phyloP scores from a whole-genome alignment of 2,113 vertebrate genomes.

The Neodontobutis hainanensis region DNA sequence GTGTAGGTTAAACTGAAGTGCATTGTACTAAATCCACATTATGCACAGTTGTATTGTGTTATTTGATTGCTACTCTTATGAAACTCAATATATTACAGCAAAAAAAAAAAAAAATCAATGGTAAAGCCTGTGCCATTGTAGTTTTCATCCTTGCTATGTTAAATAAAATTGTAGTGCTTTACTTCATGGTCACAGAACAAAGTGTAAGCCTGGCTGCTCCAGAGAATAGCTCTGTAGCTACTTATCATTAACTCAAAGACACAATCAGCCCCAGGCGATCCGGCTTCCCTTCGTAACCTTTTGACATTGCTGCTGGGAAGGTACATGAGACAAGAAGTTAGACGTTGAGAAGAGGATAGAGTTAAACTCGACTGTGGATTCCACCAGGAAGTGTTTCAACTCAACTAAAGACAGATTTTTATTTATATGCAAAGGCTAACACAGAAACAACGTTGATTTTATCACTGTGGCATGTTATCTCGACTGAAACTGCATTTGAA shows the following conservation, averaged over 20 bases:
- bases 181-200: constrained; percentile 16
- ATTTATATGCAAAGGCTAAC: neutral
- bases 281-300: constrained; percentile 70
- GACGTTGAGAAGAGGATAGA: constrained; percentile 29
- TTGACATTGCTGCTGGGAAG: constrained; percentile 75
- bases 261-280: constrained; percentile 69
- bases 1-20: constrained; percentile 62
- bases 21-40: constrained; percentile 49
- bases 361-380: constrained; percentile 51
- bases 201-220: constrained; percentile 35
- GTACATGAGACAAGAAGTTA: constrained; percentile 68
- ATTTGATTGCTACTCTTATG: constrained; percentile 36
- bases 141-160: no score
- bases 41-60: constrained; percentile 53
- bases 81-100: constrained; percentile 1
- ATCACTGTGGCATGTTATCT: neutral
- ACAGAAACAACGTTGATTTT: neutral
- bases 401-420: constrained; percentile 6
- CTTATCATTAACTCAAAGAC: constrained; percentile 78
- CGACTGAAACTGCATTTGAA: constrained; percentile 32
- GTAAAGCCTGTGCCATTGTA: no score
- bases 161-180: neutral
- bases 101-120: constrained; percentile 19
- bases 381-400: constrained; percentile 34
- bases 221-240: constrained; percentile 66